Evolutionary conservation across 2,113 vertebrate species (phyloP), one percentile per base, ranked within the genome.

Genomic region (Hippopotamus amphibius): DNA sequence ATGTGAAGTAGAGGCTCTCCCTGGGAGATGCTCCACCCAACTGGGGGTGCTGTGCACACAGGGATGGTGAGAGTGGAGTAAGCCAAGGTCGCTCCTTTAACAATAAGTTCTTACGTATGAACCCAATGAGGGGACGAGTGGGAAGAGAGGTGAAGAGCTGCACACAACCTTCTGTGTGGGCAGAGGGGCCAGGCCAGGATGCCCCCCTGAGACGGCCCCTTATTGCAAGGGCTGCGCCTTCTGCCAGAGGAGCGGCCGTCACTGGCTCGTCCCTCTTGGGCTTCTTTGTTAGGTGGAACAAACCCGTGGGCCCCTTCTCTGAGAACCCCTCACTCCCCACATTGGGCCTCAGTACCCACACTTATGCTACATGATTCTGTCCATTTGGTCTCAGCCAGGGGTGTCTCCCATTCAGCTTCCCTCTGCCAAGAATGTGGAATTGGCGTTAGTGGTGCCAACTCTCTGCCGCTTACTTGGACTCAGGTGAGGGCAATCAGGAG

Each of bases 301-400:
- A 14, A 41, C 57, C 26, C 1, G 0, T 9, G 9, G 24, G 6
- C 14, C 13, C 30, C 43, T 53, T 33, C 41, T n/a, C 48, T 8
- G 74, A 69, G 26, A 26, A 22, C 71, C 46, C 14, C 41, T 19
- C 37, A 5, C 9, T 33, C 57, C 21, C 8, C 2, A 3, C 9
- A 0, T 5, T 0, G 17, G 22, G 22, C 46, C 33, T 22, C 37
- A 1, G 22, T 0, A 17, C 11, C 61, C 41, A 14, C 7, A 0
- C 30, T 16, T 14, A 46, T 13, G 24, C 24, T 1, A 0, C 1
- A 0, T 2, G 1, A 21, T 37, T 41, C 46, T 48, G 33, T 7
- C 61, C 17, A 0, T 7, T 24, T 5, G 76, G 33, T 46, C 59
- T 79, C 21, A 41, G 46, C 57, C 77, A 4, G 3, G 3, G 21